phyloP scores from a whole-genome alignment of 2,888 invertebrate species.

The Acholoe squamosa region DNA sequence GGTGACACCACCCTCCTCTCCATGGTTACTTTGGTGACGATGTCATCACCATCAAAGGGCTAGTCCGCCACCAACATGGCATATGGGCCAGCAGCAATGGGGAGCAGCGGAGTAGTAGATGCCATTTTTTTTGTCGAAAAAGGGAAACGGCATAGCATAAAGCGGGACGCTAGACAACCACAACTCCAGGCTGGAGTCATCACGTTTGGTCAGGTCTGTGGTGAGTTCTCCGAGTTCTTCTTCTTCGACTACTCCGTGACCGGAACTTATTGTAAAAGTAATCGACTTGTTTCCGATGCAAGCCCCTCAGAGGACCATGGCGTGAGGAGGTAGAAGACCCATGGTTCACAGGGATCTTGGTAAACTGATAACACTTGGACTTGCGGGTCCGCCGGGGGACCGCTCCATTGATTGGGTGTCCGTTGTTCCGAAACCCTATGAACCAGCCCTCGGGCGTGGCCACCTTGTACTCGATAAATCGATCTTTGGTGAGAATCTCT shows the following conservation, averaged over 20 bases:
- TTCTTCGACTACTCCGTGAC: not conserved
- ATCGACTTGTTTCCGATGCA: not conserved
- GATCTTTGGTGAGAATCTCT: not conserved
- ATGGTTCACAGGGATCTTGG: not conserved
- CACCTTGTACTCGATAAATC: constrained; percentile 27
- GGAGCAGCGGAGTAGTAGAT: not conserved
- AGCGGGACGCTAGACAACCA: not conserved
- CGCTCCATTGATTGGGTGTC: not conserved
- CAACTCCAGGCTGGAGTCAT: not conserved
- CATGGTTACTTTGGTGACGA: not conserved
- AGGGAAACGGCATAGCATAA: not conserved
- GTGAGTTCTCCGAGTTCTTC: not conserved
- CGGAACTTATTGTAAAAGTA: not conserved
- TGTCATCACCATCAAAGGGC: not conserved
- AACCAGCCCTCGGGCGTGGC: not conserved
- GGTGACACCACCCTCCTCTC: not conserved
- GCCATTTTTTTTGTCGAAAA: constrained; percentile 21
- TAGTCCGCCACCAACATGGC: constrained; percentile 22
- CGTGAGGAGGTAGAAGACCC: no score
- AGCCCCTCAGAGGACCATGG: not conserved
- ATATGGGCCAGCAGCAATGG: not conserved
- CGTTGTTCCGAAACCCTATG: constrained; percentile 48
- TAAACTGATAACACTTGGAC: constrained; percentile 46
- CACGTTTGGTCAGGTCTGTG: constrained; percentile 36
- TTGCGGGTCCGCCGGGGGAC: not conserved